phyloP scores from a whole-genome alignment of 2,888 invertebrate genomes.

The Meiosimyza platycephala region DNA sequence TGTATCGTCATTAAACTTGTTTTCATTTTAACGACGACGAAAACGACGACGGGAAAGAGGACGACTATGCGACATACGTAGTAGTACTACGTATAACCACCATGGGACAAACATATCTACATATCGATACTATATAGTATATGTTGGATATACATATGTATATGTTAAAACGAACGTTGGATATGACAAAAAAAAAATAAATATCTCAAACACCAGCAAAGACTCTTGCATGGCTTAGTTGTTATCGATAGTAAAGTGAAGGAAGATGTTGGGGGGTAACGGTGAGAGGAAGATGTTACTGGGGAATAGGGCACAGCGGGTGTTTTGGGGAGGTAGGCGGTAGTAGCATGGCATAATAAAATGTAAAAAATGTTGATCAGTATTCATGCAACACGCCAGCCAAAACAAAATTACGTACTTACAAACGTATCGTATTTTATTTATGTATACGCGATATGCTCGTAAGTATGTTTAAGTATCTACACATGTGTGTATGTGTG shows the following conservation, averaged over 20 bases:
- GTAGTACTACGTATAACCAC: slow-evolving; percentile 26
- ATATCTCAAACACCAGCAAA: neutral
- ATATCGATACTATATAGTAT: slow-evolving; percentile 19
- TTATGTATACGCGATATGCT: neutral
- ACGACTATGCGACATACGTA: slow-evolving; percentile 35
- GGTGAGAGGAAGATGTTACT: neutral
- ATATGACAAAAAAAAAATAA: neutral
- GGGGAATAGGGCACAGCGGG: neutral
- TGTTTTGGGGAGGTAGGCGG: slow-evolving; percentile 6
- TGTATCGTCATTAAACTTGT: slow-evolving; percentile 43
- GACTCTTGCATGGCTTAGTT: neutral
- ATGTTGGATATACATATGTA: slow-evolving; percentile 18
- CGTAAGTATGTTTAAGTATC: slow-evolving; percentile 3
- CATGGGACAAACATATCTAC: slow-evolving; percentile 21
- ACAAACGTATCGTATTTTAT: slow-evolving; percentile 27
- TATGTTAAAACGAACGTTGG: neutral
- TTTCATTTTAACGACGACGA: slow-evolving; percentile 41
- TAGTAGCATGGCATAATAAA: slow-evolving; percentile 4
- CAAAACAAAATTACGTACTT: slow-evolving; percentile 32
- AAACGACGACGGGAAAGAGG: slow-evolving; percentile 30
- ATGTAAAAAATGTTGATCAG: slow-evolving; percentile 33
- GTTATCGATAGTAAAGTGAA: neutral
- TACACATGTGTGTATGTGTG: neutral
- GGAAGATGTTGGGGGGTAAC: neutral
- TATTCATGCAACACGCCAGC: slow-evolving; percentile 38